Percentiles rank a stretch among this genome's conserved stretches.
Evolutionary conservation across 1,140 invertebrate species (phyloP).

Genomic region (Chrysomallon squamiferum): DNA sequence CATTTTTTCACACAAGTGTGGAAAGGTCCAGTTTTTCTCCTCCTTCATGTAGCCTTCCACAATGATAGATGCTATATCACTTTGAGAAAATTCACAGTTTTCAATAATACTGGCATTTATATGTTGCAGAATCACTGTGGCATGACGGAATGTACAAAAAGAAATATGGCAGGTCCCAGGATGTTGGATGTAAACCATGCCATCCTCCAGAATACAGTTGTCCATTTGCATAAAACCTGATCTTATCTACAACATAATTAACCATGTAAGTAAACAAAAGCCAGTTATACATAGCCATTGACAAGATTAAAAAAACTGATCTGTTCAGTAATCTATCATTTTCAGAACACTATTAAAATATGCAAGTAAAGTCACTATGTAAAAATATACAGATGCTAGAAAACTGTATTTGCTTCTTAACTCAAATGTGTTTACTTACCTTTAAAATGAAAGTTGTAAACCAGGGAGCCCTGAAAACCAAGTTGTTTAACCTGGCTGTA

Average conservation of each 20-base stretch:
- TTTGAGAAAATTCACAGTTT: constrained; percentile 58
- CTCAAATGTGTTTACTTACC: too few species aligned
- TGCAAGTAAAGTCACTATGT: too few species aligned
- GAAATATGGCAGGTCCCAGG: constrained; percentile 46
- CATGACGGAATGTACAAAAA: constrained; percentile 54
- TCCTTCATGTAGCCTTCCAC: constrained; percentile 53
- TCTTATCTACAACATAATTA: constrained; percentile 32
- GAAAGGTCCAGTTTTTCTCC: constrained; percentile 50
- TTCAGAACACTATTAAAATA: too few species aligned
- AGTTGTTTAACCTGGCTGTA: constrained; percentile 49
- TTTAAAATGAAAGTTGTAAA: constrained; percentile 55
- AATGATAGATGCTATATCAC: constrained; percentile 46
- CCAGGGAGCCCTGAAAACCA: constrained; percentile 55
- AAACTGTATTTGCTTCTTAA: too few species aligned
- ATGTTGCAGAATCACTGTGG: constrained; percentile 49
- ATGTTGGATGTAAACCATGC: constrained; percentile 49
- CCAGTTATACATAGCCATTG: neutral
- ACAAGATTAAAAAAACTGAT: neutral
- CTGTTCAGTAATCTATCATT: too few species aligned
- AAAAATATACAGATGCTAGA: too few species aligned
- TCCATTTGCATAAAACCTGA: constrained; percentile 53
- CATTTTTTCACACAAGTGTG: constrained; percentile 23
- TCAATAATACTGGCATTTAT: constrained; percentile 49
- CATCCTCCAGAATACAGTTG: constrained; percentile 56
- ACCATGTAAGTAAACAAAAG: neutral